Evolutionary conservation across 2,888 invertebrate species (phyloP).

Genomic region (Phaonia tiefii): DNA sequence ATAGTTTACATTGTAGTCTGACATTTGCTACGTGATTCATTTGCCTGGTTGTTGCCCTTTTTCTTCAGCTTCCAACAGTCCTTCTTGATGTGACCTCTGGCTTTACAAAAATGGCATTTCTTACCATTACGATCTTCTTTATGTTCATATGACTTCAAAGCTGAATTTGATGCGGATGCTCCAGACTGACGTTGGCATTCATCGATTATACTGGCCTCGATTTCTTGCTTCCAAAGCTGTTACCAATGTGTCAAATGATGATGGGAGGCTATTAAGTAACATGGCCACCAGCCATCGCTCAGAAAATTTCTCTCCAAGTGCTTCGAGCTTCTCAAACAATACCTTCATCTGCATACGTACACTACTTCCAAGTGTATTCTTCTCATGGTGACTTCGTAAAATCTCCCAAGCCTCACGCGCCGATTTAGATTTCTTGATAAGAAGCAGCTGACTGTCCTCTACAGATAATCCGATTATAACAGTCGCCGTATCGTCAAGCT

Average conservation of each 20-base stretch:
- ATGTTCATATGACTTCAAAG: slow-evolving; percentile 13
- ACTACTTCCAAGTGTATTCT: slow-evolving; percentile 31
- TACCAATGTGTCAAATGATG: slow-evolving; percentile 23
- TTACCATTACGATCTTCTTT: background rate
- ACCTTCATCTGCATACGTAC: slow-evolving; percentile 34
- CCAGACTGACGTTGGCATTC: slow-evolving; percentile 1
- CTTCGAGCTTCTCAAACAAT: slow-evolving; percentile 31
- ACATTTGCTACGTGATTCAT: background rate
- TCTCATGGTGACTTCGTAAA: slow-evolving; percentile 22
- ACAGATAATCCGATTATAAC: background rate
- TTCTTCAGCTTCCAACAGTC: background rate
- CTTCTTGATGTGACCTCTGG: background rate
- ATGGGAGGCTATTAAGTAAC: background rate
- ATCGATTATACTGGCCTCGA: background rate
- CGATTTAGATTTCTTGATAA: slow-evolving; percentile 22
- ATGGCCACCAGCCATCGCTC: slow-evolving; percentile 38
- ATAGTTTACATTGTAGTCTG: too few species aligned
- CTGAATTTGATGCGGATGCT: slow-evolving; percentile 8
- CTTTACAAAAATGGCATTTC: slow-evolving; percentile 6
- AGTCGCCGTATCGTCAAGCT: background rate
- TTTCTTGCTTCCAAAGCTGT: slow-evolving; percentile 3
- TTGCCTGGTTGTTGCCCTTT: background rate
- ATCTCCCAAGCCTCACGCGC: background rate
- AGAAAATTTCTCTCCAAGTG: too few species aligned
- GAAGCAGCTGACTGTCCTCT: background rate